A percentile compares a stretch with the other conserved stretches of the same genome.
Conservation (phyloP, 2,888 invertebrate genomes). For the Globia sparganii region DNA sequence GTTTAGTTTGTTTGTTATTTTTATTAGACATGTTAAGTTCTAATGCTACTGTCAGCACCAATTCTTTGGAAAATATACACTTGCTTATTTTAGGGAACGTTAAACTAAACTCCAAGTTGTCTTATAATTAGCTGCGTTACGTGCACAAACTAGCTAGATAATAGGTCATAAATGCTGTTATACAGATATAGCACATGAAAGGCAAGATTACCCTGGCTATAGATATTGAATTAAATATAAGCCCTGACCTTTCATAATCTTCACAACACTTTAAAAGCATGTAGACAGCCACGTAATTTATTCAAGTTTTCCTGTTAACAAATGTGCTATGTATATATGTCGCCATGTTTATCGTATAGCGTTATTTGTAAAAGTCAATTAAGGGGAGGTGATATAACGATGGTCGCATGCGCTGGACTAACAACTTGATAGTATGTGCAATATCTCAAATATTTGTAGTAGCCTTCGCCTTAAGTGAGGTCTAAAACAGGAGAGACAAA, state of each 20-base stretch:
- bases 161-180: too few relatives aligned
- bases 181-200: neutral
- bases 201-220: neutral
- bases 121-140: too few relatives aligned
- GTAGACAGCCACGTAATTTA: conserved; percentile 7
- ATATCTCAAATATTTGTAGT: conserved; percentile 29
- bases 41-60: neutral
- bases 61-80: neutral
- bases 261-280: conserved; percentile 1
- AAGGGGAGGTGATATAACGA: conserved; percentile 29
- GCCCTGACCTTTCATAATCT: neutral
- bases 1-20: conserved; percentile 34
- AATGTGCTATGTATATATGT: conserved; percentile 11
- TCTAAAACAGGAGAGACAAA: neutral
- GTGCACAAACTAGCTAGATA: neutral
- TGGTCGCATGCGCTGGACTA: conserved; percentile 27
- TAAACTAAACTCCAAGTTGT: neutral
- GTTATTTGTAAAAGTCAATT: conserved; percentile 43
- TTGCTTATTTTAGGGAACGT: neutral
- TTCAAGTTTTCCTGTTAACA: conserved; percentile 23
- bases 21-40: neutral
- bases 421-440: conserved; percentile 25
- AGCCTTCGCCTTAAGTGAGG: neutral
- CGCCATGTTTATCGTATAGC: conserved; percentile 4
- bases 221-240: conserved; percentile 13